Evolutionary conservation across 2,888 invertebrate species (phyloP), one percentile per base, ranked within the genome.

Genomic region (Oeneis ivallda): DNA sequence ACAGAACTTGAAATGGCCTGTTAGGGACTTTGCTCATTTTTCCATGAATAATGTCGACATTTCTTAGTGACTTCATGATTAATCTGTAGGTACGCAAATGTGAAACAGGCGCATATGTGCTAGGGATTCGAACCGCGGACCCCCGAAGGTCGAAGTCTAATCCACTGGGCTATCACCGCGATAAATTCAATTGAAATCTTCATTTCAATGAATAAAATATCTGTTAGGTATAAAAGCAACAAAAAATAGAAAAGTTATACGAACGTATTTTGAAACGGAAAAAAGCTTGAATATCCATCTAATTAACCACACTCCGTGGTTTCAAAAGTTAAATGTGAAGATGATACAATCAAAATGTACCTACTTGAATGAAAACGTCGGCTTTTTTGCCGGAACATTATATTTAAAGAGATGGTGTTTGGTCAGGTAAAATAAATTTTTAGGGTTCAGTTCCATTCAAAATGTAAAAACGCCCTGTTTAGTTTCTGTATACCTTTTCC

Each of bases 391-490:
- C 9, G 60, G 13, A 49, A 60, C 17, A 19, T 50, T 49, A 60
- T 50, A 60, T 60, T 60, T 49, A 60, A 60, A 60, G 37, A 47
- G 49, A 60, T 60, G 60, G 50, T 50, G 60, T 60, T 60, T 60
- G 39, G 49, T 50, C 39, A 47, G 34, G 34, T 13, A 39, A 8
- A 37, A 34, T 39, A 39, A 47, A 10, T 45, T 17, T 41, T 47
- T 45, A 34, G 58, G 58, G 56, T 41, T 41, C 56, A 10, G 39
- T 13, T 3, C 15, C 11, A n/a, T n/a, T 56, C 39, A 17, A 11
- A 19, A 56, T 13, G 17, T 17, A 54, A 54, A 54, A 26, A 50
- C 26, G 19, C 11, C 1, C 8, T 15, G 10, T 19, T 26, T 26
- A 26, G 13, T 50, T 9, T 8, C n/a, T n/a, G n/a, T n/a, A n/a